Conservation (phyloP, 2,888 invertebrate species). For the Epinotia ramella region DNA sequence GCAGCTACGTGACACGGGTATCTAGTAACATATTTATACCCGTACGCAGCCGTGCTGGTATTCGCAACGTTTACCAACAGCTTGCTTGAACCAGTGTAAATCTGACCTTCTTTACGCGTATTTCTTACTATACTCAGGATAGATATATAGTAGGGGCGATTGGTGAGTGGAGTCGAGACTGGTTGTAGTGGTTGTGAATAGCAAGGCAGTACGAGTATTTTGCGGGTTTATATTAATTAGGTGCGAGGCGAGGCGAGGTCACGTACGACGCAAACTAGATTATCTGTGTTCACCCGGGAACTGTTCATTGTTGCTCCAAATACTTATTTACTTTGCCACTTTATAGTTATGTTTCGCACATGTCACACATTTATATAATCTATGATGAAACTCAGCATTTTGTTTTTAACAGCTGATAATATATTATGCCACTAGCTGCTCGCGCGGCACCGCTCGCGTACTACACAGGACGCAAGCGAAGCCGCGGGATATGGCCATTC, state of each 20-base stretch:
- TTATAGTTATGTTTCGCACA: conserved; percentile 20
- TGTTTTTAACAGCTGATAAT: not conserved
- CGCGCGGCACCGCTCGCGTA: too few relatives aligned
- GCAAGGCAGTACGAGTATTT: conserved; percentile 37
- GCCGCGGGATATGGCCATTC: too few relatives aligned
- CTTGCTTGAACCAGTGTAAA: not conserved
- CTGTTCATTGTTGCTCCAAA: conserved; percentile 49
- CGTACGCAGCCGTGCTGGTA: not conserved
- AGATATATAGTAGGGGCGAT: not conserved
- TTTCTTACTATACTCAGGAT: not conserved
- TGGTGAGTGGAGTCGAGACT: not conserved
- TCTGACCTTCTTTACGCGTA: not conserved
- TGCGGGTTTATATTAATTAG: conserved; percentile 69
- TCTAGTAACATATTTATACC: conserved; percentile 42
- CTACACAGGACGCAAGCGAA: too few relatives aligned
- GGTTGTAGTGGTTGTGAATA: not conserved
- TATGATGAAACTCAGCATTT: not conserved
- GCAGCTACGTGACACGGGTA: conserved; percentile 44
- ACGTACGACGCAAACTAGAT: conserved; percentile 67
- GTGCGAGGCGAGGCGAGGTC: conserved; percentile 55
- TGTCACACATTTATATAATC: conserved; percentile 7
- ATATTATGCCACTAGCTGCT: not conserved
- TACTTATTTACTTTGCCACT: conserved; percentile 48
- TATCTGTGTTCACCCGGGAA: conserved; percentile 55
- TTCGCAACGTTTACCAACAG: not conserved